Percentiles rank a stretch among this genome's conserved stretches.
Evolutionary conservation across 2,888 invertebrate genomes (phyloP).

Genomic region (Stenotaenia linearis): DNA sequence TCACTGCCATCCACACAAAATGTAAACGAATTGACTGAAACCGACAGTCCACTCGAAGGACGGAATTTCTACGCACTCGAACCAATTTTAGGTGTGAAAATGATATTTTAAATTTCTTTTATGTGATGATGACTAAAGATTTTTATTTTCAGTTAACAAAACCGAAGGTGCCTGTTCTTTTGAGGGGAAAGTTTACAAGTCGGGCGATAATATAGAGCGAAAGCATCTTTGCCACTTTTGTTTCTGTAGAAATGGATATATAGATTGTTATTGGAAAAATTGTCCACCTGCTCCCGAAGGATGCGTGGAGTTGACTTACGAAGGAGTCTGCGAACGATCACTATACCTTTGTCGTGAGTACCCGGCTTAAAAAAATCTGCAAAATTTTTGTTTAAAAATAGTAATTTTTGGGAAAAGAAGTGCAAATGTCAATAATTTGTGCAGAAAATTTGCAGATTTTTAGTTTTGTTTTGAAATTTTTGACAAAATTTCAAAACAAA

Average conservation of each 20-base stretch:
- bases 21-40: not conserved
- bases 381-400: too few relatives aligned
- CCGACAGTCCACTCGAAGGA: not conserved
- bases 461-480: too few relatives aligned
- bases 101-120: too few relatives aligned
- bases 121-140: too few relatives aligned
- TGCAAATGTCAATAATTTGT: too few relatives aligned
- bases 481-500: too few relatives aligned
- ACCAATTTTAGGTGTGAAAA: not conserved
- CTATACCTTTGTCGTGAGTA: constrained; percentile 43
- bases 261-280: constrained; percentile 43
- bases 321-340: constrained; percentile 41
- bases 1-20: not conserved
- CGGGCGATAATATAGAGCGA: constrained; percentile 36
- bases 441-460: too few relatives aligned
- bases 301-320: constrained; percentile 40
- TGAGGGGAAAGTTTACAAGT: constrained; percentile 31
- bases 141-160: constrained; percentile 27
- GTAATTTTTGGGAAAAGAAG: too few relatives aligned
- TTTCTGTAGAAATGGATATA: constrained; percentile 40
- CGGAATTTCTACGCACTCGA: not conserved
- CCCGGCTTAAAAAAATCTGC: too few relatives aligned
- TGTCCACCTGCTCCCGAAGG: constrained; percentile 42
- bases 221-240: constrained; percentile 42
- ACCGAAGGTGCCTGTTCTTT: constrained; percentile 28